Conservation (phyloP, 1,140 invertebrate genomes). For the Pseudomyrmex gracilis region DNA sequence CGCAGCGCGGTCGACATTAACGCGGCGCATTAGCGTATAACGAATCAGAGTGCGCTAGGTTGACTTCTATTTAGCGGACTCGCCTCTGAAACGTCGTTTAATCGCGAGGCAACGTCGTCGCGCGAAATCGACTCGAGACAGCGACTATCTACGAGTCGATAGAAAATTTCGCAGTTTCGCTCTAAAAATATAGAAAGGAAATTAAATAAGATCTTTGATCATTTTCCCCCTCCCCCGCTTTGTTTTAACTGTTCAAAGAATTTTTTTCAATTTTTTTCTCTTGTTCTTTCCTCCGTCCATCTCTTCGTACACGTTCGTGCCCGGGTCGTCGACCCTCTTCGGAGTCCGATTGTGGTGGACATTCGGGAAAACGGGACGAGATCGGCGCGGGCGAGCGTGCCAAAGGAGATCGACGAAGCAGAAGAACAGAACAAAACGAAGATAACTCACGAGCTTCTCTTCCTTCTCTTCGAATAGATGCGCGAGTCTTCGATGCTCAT, state of each 20-base stretch:
- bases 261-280: background rate
- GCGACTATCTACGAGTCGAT: background rate
- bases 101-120: conserved; percentile 27
- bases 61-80: conserved; percentile 57
- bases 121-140: conserved; percentile 2
- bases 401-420: conserved; percentile 1
- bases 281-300: background rate
- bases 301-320: conserved; percentile 11
- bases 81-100: conserved; percentile 49
- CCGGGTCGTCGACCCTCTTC: conserved; percentile 73
- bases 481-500: conserved; percentile 75
- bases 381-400: conserved; percentile 67
- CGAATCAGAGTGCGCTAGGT: conserved; percentile 58
- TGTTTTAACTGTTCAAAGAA: background rate
- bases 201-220: background rate
- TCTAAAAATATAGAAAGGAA: background rate
- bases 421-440: background rate
- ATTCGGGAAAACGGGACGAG: conserved; percentile 76
- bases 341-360: conserved; percentile 72
- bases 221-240: conserved; percentile 30
- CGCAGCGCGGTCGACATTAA: conserved; percentile 49
- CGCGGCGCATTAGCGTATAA: conserved; percentile 56
- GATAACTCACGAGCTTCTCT: background rate
- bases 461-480: conserved; percentile 31
- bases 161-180: background rate